Base-by-base conservation (phyloP, 2,113 vertebrate genomes). In the Pangasianodon gigas region DNA sequence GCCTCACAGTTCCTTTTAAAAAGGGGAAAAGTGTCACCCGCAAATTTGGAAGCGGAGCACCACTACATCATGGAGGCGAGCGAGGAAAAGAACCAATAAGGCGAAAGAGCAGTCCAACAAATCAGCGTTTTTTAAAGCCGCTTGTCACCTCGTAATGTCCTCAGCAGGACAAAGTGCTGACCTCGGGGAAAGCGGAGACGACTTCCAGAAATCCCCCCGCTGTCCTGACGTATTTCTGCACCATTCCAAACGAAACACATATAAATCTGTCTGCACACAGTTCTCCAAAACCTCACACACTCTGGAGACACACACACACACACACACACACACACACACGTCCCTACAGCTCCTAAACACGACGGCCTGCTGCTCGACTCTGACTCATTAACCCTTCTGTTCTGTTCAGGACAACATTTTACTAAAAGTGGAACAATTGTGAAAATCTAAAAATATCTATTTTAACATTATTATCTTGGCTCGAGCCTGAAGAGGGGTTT, bases 231-330 rank as follows among this genome's bases (percentile, higher is more conserved):
- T 94, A 94, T 94, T 95, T 93, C 93, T 48, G 89, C 92, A 91
- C 94, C 94, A 94, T 94, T 96, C 94, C 93, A 94, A 93, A 91
- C 86, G 93, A 93, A 96, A 93, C 94, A 95, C 90, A 71, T 94
- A 95, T 95, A 96, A 96, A 96, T 96, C 95, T 95, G 94, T 94
- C 95, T 91, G 89, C 92, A 90, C 95, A 93, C 93, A 94, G 94
- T 62, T 91, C 91, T 91, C 89, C 52, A 89, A 91, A 93, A 90
- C 89, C 84, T 90, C 89, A 90, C 91, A 86, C 92, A 90, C 86
- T 80, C 87, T 81, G 75, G 51, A 84, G 75, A 89, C 85, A 92
- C 90, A 91, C 90, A 93, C 82, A 91, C 91, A 91, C 87, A 92
- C 92, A 90, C 58, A 88, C 84, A 91, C 90, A 90, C 89, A 93